These are phyloP conservation scores for Hyles lineata DNA, from an alignment of 2,888 invertebrate genomes.

Conservation along the genomic window DNA sequence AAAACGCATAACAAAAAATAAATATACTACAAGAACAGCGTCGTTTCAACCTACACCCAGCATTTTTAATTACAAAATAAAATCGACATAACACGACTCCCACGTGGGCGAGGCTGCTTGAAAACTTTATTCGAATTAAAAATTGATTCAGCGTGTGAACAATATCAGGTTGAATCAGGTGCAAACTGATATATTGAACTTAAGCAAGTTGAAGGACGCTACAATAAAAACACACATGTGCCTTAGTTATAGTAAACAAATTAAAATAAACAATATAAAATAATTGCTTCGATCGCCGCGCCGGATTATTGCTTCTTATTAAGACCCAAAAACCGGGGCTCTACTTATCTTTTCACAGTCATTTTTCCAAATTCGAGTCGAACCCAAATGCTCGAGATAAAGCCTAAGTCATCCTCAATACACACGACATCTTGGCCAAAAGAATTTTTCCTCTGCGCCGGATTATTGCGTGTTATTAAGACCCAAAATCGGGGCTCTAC, in stretches of 20 bases:
- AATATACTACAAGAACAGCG: not conserved
- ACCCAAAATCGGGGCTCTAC: no score
- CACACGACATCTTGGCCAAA: no score
- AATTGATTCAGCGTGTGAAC: slow-evolving; percentile 40
- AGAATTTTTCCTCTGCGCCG: no score
- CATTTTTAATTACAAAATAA: slow-evolving; percentile 12
- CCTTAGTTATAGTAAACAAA: slow-evolving; percentile 34
- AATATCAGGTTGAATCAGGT: slow-evolving; percentile 41
- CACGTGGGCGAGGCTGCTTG: not conserved
- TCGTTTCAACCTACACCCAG: slow-evolving; percentile 3
- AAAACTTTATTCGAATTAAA: slow-evolving; percentile 43
- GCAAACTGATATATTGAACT: slow-evolving; percentile 42
- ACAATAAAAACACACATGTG: slow-evolving; percentile 42
- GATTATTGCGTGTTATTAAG: no score
- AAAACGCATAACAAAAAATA: slow-evolving; percentile 5
- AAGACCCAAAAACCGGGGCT: not conserved
- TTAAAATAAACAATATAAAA: slow-evolving; percentile 49
- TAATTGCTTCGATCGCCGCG: slow-evolving; percentile 40
- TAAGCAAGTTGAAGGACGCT: slow-evolving; percentile 51
- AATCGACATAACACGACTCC: slow-evolving; percentile 4
- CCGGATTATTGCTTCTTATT: slow-evolving; percentile 34
- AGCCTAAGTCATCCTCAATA: no score
- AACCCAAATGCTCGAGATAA: no score
- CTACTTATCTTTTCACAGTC: no score
- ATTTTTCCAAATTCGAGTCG: no score